These are phyloP conservation scores for Drosophila chauvacae DNA, from an alignment of 1,140 invertebrate species.

Conservation along the genomic window DNA sequence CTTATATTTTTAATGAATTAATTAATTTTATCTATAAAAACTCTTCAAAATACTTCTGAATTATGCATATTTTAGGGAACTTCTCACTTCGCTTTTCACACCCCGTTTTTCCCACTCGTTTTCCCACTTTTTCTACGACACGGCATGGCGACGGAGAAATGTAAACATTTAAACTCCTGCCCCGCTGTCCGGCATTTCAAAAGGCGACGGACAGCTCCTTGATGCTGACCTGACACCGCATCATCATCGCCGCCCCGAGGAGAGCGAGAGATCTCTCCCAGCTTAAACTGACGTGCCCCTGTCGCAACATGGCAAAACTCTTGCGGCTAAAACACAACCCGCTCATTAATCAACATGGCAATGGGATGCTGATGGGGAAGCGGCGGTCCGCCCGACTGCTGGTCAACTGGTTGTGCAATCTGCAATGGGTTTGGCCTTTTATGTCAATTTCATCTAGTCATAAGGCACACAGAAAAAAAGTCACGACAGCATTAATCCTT, in stretches of 20 bases:
- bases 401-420: slow-evolving; percentile 58
- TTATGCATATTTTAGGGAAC: neutral
- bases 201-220: slow-evolving; percentile 44
- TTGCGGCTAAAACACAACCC: slow-evolving; percentile 54
- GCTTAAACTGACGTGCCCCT: slow-evolving; percentile 56
- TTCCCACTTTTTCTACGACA: slow-evolving; percentile 23
- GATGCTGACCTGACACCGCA: slow-evolving; percentile 50
- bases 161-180: slow-evolving; percentile 46
- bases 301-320: slow-evolving; percentile 56
- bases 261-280: slow-evolving; percentile 37
- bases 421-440: slow-evolving; percentile 58
- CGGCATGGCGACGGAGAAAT: slow-evolving; percentile 39
- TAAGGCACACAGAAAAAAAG: slow-evolving; percentile 28
- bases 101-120: neutral
- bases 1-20: neutral
- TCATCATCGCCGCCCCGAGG: slow-evolving; percentile 39
- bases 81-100: neutral
- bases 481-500: neutral
- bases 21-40: too few species aligned
- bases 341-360: slow-evolving; percentile 57
- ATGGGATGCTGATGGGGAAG: slow-evolving; percentile 31
- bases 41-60: too few species aligned
- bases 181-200: slow-evolving; percentile 12
- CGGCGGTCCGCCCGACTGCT: slow-evolving; percentile 10
- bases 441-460: slow-evolving; percentile 58